phyloP scores from a whole-genome alignment of 2,888 invertebrate genomes.

The Heliconius ismenius region DNA sequence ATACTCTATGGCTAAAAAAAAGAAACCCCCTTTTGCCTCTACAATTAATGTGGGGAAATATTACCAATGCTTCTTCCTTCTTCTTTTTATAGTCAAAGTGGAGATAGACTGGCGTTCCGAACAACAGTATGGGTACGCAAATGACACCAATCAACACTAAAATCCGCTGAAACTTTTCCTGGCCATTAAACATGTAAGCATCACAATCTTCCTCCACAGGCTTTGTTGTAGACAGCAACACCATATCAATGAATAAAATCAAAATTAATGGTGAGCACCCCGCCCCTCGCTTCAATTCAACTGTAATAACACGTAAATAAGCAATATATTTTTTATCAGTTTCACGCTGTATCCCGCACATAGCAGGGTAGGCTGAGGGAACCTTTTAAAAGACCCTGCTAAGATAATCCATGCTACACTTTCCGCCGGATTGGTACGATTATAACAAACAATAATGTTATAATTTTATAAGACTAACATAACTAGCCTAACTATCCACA shows the following conservation, averaged over 20 bases:
- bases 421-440: no score
- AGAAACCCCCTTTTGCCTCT: not conserved
- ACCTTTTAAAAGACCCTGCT: no score
- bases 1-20: not conserved
- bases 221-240: constrained; percentile 71
- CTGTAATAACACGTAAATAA: constrained; percentile 45
- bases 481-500: no score
- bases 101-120: constrained; percentile 86
- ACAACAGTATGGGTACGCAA: constrained; percentile 87
- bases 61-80: constrained; percentile 48
- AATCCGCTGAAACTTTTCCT: constrained; percentile 80
- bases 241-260: constrained; percentile 90
- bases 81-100: constrained; percentile 48
- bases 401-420: no score
- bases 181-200: constrained; percentile 81
- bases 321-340: not conserved
- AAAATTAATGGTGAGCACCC: constrained; percentile 88
- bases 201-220: constrained; percentile 66
- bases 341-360: not conserved
- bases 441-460: no score
- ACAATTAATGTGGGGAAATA: not conserved
- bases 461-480: no score
- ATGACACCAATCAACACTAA: constrained; percentile 82
- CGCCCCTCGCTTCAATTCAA: constrained; percentile 52
- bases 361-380: no score